Evolutionary conservation across 2,888 invertebrate species (phyloP).

Genomic region (Odontothrips loti): DNA sequence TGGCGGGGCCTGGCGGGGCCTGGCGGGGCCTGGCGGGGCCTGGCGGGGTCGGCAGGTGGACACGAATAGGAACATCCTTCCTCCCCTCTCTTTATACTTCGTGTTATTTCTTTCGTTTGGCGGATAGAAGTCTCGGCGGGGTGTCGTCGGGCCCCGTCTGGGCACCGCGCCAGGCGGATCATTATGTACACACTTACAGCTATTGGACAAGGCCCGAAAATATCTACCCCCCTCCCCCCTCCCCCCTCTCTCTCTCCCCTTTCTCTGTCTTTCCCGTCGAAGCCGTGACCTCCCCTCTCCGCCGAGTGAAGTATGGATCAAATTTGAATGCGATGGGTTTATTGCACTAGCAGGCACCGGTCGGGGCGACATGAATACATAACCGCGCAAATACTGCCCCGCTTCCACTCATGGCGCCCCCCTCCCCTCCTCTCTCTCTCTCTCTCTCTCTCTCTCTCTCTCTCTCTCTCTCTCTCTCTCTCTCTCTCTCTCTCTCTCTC

Average conservation of each 20-base stretch:
- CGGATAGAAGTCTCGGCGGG: too few relatives aligned
- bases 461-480: background rate
- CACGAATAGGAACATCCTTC: background rate
- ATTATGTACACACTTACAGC: slow-evolving; percentile 11
- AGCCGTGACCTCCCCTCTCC: background rate
- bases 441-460: slow-evolving; percentile 30
- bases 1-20: background rate
- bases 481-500: background rate
- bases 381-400: background rate
- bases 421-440: slow-evolving; percentile 20
- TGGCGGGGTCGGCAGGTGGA: background rate
- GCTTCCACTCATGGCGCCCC: background rate
- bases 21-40: background rate
- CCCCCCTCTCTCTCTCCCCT: background rate
- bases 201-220: background rate
- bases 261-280: background rate
- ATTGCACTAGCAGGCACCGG: background rate
- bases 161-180: background rate
- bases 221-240: background rate
- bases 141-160: background rate
- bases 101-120: too few relatives aligned
- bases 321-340: slow-evolving; percentile 6
- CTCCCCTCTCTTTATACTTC: too few relatives aligned
- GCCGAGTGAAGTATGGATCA: background rate
- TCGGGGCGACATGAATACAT: background rate